phyloP scores from a whole-genome alignment of 2,888 invertebrate species.

The Chelonus formosanus region DNA sequence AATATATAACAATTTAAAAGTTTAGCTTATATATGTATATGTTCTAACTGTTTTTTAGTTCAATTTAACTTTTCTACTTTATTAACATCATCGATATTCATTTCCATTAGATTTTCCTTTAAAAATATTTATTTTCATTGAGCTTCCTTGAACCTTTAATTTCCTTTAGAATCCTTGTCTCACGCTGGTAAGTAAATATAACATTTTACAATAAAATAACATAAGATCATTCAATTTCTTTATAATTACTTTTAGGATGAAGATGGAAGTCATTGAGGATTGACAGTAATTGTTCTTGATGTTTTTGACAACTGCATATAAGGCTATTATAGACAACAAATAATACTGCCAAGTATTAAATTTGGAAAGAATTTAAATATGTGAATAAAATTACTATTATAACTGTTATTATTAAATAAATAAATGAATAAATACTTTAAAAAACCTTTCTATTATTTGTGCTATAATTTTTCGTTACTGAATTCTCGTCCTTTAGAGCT shows the following conservation, averaged over 20 bases:
- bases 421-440: conserved; percentile 25
- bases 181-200: not conserved
- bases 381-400: too few relatives aligned
- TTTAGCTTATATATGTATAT: too few relatives aligned
- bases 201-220: not conserved
- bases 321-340: not conserved
- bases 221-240: not conserved
- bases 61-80: too few relatives aligned
- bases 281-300: conserved; percentile 1
- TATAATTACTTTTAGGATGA: conserved; percentile 44
- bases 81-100: too few relatives aligned
- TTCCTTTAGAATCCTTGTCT: too few relatives aligned
- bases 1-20: too few relatives aligned
- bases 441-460: conserved; percentile 6
- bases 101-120: not conserved
- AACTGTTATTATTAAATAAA: conserved; percentile 19
- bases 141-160: too few relatives aligned
- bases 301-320: conserved; percentile 32
- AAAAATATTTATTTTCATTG: too few relatives aligned
- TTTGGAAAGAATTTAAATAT: too few relatives aligned
- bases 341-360: too few relatives aligned
- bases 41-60: too few relatives aligned
- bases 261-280: conserved; percentile 42
- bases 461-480: not conserved
- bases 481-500: not conserved